Evolutionary conservation across 2,797 vertebrate species (phyloP).

Genomic region (Spinus pinus): DNA sequence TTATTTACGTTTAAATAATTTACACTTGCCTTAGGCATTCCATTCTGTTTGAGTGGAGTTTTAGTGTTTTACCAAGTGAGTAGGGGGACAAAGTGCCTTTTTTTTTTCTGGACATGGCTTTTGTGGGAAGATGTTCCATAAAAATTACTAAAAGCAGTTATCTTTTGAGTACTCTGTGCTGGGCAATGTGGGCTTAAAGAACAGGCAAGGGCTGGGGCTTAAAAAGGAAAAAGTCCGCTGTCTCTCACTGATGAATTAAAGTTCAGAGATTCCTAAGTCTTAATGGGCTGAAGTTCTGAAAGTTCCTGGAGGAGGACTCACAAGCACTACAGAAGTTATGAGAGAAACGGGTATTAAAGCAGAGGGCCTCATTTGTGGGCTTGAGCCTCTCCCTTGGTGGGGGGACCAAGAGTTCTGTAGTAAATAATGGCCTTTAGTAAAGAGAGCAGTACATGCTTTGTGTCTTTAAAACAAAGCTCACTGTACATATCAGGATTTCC

Average conservation of each 20-base stretch:
- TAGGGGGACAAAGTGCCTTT: neutral
- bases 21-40: neutral
- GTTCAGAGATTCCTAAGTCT: neutral
- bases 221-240: neutral
- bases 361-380: neutral
- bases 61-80: neutral
- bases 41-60: neutral
- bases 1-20: neutral
- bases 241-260: neutral
- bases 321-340: neutral
- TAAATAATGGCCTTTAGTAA: neutral
- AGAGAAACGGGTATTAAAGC: neutral
- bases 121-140: neutral
- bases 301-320: neutral
- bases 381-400: neutral
- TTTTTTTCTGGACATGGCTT: neutral
- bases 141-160: neutral
- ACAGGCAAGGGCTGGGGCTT: neutral
- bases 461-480: neutral
- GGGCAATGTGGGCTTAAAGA: neutral
- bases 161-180: neutral
- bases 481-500: neutral
- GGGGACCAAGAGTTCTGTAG: neutral
- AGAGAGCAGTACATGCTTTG: neutral
- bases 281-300: neutral